Percentiles rank a stretch among this genome's conserved stretches.
phyloP scores from a whole-genome alignment of 1,140 invertebrate genomes.

The Macrostomum lignano region DNA sequence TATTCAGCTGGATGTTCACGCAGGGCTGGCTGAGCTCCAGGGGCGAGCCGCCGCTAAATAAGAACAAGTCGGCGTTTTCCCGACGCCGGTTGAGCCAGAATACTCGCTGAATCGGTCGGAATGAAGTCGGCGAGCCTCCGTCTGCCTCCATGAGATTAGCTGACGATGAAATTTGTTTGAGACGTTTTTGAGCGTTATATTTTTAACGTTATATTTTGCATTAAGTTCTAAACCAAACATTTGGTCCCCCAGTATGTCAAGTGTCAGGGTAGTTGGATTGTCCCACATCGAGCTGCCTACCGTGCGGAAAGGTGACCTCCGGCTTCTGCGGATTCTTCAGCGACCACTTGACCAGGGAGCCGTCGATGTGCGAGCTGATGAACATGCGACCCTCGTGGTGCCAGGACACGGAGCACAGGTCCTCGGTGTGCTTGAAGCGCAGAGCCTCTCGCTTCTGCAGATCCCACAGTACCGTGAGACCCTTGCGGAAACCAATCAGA shows the following conservation, averaged over 20 bases:
- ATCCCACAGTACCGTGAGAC: conserved; percentile 79
- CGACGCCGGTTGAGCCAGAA: no score
- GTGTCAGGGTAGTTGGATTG: not conserved
- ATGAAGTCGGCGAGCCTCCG: no score
- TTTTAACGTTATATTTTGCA: no score
- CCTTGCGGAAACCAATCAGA: conserved; percentile 79
- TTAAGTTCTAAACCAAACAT: no score
- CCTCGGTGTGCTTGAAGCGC: conserved; percentile 25
- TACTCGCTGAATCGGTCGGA: no score
- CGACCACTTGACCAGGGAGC: conserved; percentile 68
- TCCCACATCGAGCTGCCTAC: no score
- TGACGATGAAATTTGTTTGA: no score
- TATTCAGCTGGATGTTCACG: conserved; percentile 36
- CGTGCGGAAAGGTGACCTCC: conserved; percentile 50
- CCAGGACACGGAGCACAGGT: conserved; percentile 61
- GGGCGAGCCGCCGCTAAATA: no score
- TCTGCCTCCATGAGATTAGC: no score
- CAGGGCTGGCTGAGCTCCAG: conserved; percentile 38
- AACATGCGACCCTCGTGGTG: conserved; percentile 94
- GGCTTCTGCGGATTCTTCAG: conserved; percentile 44
- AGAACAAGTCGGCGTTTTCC: no score
- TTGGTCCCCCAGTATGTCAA: not conserved
- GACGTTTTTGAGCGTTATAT: no score
- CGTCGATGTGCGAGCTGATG: conserved; percentile 77
- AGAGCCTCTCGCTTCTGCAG: conserved; percentile 33